phyloP scores from a whole-genome alignment of 2,797 vertebrate genomes.

The Geotria australis region DNA sequence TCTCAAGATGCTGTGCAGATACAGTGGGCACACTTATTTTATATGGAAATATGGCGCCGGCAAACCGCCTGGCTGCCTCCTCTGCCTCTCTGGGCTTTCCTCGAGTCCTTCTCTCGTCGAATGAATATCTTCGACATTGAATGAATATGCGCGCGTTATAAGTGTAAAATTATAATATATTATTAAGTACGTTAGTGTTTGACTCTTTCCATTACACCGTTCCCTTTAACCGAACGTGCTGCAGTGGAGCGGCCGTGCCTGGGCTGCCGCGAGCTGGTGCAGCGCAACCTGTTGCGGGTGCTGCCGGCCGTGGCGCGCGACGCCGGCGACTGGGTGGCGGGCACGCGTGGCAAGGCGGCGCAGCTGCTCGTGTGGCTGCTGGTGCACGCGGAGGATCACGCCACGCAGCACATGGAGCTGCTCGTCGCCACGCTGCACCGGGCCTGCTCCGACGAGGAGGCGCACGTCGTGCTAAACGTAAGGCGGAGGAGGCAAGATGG shows the following conservation, averaged over 20 bases:
- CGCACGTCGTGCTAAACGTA: conserved; percentile 30
- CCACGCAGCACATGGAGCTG: conserved; percentile 49
- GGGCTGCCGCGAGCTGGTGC: conserved; percentile 66
- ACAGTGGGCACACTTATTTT: no score
- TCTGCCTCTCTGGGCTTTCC: no score
- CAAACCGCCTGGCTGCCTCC: no score
- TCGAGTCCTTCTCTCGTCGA: no score
- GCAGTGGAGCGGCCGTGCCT: conserved; percentile 39
- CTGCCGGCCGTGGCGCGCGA: conserved; percentile 44
- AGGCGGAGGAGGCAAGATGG: conserved; percentile 11
- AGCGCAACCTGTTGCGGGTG: conserved; percentile 46
- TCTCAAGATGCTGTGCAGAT: no score
- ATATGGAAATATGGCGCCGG: no score
- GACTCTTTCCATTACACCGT: no score
- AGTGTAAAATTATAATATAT: no score
- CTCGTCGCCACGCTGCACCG: conserved; percentile 33
- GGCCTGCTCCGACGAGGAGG: conserved; percentile 29
- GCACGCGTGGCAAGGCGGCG: conserved; percentile 39
- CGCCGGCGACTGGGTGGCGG: conserved; percentile 44
- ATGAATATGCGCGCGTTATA: no score
- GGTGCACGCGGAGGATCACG: conserved; percentile 54
- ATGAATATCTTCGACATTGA: no score
- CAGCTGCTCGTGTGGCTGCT: conserved; percentile 37
- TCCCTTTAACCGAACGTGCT: no score
- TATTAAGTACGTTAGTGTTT: no score